These are phyloP conservation scores for Reinhardtius hippoglossoides DNA, from an alignment of 2,113 vertebrate species.

Conservation along the genomic window DNA sequence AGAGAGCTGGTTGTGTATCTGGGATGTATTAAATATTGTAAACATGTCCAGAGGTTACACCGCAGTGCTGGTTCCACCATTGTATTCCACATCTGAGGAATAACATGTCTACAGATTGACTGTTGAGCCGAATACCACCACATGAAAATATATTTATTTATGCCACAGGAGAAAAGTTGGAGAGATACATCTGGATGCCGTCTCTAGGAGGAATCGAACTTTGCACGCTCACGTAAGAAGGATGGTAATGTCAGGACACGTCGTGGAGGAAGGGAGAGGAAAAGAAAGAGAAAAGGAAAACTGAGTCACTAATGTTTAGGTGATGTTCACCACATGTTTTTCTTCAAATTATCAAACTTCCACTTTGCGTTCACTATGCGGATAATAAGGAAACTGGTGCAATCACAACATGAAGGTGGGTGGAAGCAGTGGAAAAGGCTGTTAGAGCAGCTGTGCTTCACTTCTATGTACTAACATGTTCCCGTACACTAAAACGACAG, in stretches of 20 bases:
- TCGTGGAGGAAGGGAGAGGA: constrained; percentile 1
- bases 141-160: constrained; percentile 58
- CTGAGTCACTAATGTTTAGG: no score
- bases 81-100: constrained; percentile 23
- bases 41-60: constrained; percentile 18
- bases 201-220: constrained; percentile 49
- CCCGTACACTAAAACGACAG: not conserved
- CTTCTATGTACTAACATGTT: not conserved
- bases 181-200: constrained; percentile 56
- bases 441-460: not conserved
- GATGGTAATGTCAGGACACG: constrained; percentile 42
- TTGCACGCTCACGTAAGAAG: constrained; percentile 33
- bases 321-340: not conserved
- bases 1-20: not conserved
- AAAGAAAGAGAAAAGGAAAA: not conserved
- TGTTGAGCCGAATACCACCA: constrained; percentile 26
- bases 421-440: no score
- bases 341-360: not conserved
- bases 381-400: not conserved
- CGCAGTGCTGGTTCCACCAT: not conserved
- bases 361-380: not conserved
- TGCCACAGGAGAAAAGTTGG: constrained; percentile 33
- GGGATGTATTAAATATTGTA: constrained; percentile 31
- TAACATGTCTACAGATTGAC: constrained; percentile 22
- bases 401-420: not conserved